Base-by-base conservation (phyloP, 2,113 vertebrate species). In the Calidris pugnax region DNA sequence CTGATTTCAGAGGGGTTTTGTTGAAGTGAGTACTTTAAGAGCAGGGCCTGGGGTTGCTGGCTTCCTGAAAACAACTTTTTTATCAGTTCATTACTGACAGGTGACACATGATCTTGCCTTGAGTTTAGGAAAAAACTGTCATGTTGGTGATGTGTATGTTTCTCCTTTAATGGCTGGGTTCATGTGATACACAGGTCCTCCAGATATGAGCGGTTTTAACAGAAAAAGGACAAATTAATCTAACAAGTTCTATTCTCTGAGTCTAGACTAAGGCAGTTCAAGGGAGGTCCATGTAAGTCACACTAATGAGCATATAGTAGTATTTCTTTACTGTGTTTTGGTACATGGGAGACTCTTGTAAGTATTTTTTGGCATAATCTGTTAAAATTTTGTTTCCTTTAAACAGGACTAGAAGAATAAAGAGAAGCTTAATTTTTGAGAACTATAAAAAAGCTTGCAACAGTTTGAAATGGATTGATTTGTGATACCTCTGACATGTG, bases 401-500 rank as follows among this genome's bases (percentile, higher is more conserved):
- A 27, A 82, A 89, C 77, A 98, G 97, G 88, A 79, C 60, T 64
- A 63, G 90, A 93, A 95, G 85, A 90, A 37, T 45, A 72, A 95
- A 89, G 80, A 91, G 83, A 93, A 76, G 56, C 22, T 89, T 77
- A 51, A 82, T 48, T 84, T 64, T 56, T 73, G 85, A 97, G 90
- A 93, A 75, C 74, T 4, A 6, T 56, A 83, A 93, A 88, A 89
- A 86, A 80, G 32, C 59, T 17, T 76, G 12, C 43, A 80, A 19
- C 69, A 24, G 3, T 83, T 74, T 93, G 76, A 79, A 90, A 78
- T 60, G 86, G 93, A 94, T 85, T 76, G 77, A 85, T 91, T 80
- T 79, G 55, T 57, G 90, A 90, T 63, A 87, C 77, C 4, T 95
- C 88, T 97, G 97, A 86, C 92, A 97, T 94, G 86, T 96, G 89